Conservation (phyloP, 2,113 vertebrate species). For the Leptobrachium ailaonicum region DNA sequence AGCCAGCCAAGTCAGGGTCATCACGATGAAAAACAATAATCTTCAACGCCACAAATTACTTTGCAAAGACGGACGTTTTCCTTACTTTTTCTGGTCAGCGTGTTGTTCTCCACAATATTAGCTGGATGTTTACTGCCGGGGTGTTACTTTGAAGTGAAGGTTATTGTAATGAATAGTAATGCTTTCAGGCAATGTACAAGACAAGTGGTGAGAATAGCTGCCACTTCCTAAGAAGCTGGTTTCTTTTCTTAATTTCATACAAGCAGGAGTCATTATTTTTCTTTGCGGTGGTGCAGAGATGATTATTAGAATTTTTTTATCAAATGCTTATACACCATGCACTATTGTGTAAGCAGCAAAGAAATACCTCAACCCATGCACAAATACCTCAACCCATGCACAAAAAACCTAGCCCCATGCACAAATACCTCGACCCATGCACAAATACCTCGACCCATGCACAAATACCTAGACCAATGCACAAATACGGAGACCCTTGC, state of each 20-base stretch:
- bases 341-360: too few species aligned
- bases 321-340: too few species aligned
- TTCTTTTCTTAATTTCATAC: constrained; percentile 38
- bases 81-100: constrained; percentile 73
- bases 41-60: constrained; percentile 99
- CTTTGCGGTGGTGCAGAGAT: too few species aligned
- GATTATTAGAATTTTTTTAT: too few species aligned
- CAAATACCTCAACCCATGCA: too few species aligned
- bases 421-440: too few species aligned
- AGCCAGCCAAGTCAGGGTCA: constrained; percentile 98
- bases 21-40: constrained; percentile 99
- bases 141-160: constrained; percentile 87
- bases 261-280: constrained; percentile 53
- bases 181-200: constrained; percentile 71
- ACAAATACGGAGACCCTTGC: too few species aligned
- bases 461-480: too few species aligned
- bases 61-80: constrained; percentile 88
- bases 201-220: constrained; percentile 71
- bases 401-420: too few species aligned
- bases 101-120: constrained; percentile 78
- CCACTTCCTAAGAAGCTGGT: constrained; percentile 48
- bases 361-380: too few species aligned
- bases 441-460: too few species aligned
- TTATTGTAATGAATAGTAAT: constrained; percentile 96
- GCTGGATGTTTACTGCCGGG: constrained; percentile 86